Base-by-base conservation (phyloP, 1,140 invertebrate species). In the Pomacea maculata region DNA sequence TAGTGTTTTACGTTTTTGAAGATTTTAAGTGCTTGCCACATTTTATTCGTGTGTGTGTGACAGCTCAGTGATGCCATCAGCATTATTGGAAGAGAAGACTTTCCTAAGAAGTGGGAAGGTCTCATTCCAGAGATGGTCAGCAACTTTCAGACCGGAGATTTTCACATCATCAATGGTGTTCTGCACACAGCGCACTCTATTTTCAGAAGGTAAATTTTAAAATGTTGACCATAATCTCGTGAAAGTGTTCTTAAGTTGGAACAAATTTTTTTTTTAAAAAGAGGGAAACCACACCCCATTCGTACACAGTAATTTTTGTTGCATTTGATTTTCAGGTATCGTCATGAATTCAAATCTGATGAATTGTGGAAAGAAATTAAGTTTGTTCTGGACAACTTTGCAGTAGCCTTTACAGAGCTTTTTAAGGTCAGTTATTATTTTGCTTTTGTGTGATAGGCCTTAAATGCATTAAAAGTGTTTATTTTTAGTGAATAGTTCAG, bases 331-430 rank as follows among this genome's bases (percentile, higher is more conserved):
- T 25, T 45, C 78, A 92, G 92, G 81, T 99, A 99, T 92, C 94
- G 97, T 75, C 97, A 96, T 90, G 97, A 99, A 92, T 98, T 98
- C 87, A 98, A 99, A 92, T 98, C 97, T 6, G 95, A 99, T 89
- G 93, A 94, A 82, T 92, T 99, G 0, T 99, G 98, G 98, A 94
- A 94, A 78, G 98, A 99, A 92, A 99, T 99, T 75, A 98, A 98
- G 92, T 96, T 96, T 93, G 98, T 99, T 1, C 91, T 99, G 70
- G 96, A 97, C 64, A 95, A 95, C 83, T 97, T 99, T 94, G 97
- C 97, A 0, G 94, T 96, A 88, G 96, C 97, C 3, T 93, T 99
- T 19, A 99, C 97, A 63, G 95, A 98, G 90, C 91, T 99, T 5
- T 96, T 98, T 92, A 88, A 87, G 83, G 90, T 97, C 93, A 93